Percentiles rank a stretch among this genome's conserved stretches.
These are phyloP conservation scores for Dorcus hopei DNA, from an alignment of 2,888 invertebrate species.

Conservation along the genomic window DNA sequence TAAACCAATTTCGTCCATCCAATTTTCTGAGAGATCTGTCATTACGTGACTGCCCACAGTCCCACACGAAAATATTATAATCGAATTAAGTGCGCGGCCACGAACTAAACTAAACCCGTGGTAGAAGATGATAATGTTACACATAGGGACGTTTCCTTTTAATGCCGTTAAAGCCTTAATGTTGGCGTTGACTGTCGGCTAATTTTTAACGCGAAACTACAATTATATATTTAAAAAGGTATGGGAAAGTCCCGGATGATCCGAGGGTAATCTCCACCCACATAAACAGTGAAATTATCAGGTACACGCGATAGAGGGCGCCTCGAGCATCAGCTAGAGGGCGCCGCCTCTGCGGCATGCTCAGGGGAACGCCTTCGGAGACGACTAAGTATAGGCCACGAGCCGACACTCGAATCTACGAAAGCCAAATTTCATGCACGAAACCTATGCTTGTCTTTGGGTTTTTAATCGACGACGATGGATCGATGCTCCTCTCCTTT, in stretches of 20 bases:
- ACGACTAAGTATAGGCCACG: conserved; percentile 46
- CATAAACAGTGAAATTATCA: conserved; percentile 46
- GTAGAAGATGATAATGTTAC: not conserved
- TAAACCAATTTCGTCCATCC: no score
- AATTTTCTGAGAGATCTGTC: no score
- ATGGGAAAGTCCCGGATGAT: conserved; percentile 14
- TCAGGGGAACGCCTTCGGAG: conserved; percentile 45
- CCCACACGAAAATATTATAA: not conserved
- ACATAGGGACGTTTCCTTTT: not conserved
- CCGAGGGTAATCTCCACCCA: conserved; percentile 38
- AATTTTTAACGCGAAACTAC: conserved; percentile 5
- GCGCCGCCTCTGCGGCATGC: conserved; percentile 43
- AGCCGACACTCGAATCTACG: conserved; percentile 22
- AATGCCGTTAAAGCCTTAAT: conserved; percentile 2
- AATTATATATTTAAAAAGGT: conserved; percentile 20
- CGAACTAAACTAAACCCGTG: not conserved
- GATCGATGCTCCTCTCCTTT: no score
- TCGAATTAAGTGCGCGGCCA: not conserved
- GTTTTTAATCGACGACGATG: no score
- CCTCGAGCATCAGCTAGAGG: conserved; percentile 43
- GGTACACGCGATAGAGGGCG: conserved; percentile 41
- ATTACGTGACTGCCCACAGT: no score
- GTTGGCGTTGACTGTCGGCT: not conserved
- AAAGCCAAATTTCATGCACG: no score
- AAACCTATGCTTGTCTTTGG: no score